Evolutionary conservation across 2,113 vertebrate genomes (phyloP).

Genomic region (Scomber japonicus): DNA sequence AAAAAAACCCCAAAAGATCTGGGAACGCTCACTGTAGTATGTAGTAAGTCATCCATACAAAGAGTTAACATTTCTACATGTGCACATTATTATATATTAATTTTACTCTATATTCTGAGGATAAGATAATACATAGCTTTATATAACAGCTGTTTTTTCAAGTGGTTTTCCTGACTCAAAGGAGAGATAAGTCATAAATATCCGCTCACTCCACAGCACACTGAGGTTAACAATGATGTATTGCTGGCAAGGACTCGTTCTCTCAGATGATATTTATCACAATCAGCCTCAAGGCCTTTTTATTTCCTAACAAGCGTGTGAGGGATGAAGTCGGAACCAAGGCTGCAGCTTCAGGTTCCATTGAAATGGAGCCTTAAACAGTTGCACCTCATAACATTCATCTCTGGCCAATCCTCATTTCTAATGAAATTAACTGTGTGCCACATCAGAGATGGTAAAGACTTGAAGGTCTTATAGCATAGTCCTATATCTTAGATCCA

Average conservation of each 20-base stretch:
- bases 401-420: not conserved
- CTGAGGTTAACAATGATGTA: slow-evolving; percentile 62
- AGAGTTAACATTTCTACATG: not conserved
- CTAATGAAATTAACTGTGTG: not conserved
- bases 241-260: slow-evolving; percentile 20
- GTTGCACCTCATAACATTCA: slow-evolving; percentile 4
- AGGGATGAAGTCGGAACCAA: slow-evolving; percentile 35
- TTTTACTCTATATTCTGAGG: slow-evolving; percentile 4
- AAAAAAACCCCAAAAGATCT: slow-evolving; percentile 9
- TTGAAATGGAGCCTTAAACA: slow-evolving; percentile 23
- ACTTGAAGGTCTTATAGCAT: not conserved
- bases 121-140: slow-evolving; percentile 18
- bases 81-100: slow-evolving; percentile 10
- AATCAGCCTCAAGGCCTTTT: slow-evolving; percentile 63
- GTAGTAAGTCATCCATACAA: not conserved
- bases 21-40: not conserved
- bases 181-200: slow-evolving; percentile 44
- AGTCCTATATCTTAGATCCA: not conserved
- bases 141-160: slow-evolving; percentile 15
- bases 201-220: slow-evolving; percentile 33
- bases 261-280: slow-evolving; percentile 62
- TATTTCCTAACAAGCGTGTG: slow-evolving; percentile 61
- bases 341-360: slow-evolving; percentile 20
- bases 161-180: slow-evolving; percentile 10
- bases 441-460: slow-evolving; percentile 12